Evolutionary conservation across 1,140 invertebrate genomes (phyloP), one percentile per base, ranked within the genome.

Genomic region (Lerema accius): DNA sequence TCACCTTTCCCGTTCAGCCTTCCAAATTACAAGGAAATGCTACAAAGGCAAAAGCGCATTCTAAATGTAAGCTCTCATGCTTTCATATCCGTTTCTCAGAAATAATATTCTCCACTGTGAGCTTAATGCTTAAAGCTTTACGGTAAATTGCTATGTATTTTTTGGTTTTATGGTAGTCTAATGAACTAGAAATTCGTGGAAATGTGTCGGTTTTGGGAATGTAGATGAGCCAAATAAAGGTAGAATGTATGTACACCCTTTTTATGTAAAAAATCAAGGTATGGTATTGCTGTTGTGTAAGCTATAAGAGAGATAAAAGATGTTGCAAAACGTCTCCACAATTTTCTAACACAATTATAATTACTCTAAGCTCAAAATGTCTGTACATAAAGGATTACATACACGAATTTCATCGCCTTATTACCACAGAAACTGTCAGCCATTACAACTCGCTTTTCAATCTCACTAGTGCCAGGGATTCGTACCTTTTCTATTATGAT

Each of bases 11-110:
- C 28, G 19, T 11, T 37, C 55, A 46, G 26, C 55, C 26, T 45
- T n/a, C 53, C 26, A 58, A 58, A 58, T 58, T 58, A 58, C 26
- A 39, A 23, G 51, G 50, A 55, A 58, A 58, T 32, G 53, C 26
- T 58, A 58, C 53, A 58, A 58, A 58, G 53, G 53, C 43, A 58
- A 58, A 58, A 58, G 40, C 43, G 53, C 53, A 58, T 58, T 55
- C 53, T 45, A 45, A 58, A 58, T 58, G 23, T 42, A 42, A 32
- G 42, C 53, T 45, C 43, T 43, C 23, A 35, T 17, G 53, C 53
- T 58, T 58, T 58, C 43, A 26, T 58, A 42, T 58, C 14, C 53
- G 53, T 58, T 58, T 58, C 53, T 58, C 40, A 58, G 43, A 58
- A 58, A 58, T 58, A 58, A 58, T 58, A 58, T 58, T 58, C 53